A percentile compares a stretch with the other conserved stretches of the same genome.
Evolutionary conservation across 2,797 vertebrate genomes (phyloP).

Genomic region (Sus cebifrons): DNA sequence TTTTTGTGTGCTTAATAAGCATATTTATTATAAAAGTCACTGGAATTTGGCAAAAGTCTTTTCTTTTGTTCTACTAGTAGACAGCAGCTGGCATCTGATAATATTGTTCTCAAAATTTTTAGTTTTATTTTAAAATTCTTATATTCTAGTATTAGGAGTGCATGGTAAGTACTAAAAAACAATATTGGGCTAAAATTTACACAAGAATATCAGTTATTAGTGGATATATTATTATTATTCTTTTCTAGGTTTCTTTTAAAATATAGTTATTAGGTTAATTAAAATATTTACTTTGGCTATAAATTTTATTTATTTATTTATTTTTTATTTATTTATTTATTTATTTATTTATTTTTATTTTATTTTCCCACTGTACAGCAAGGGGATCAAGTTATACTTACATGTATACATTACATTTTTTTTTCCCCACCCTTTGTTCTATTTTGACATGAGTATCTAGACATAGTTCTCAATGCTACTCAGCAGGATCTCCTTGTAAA

Average conservation of each 20-base stretch:
- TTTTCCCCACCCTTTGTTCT: too few relatives aligned
- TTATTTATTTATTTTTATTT: too few relatives aligned
- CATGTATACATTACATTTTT: too few relatives aligned
- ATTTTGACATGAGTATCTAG: too few relatives aligned
- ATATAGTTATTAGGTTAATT: background rate
- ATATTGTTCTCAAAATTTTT: background rate
- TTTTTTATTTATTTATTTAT: too few relatives aligned
- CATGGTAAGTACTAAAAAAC: background rate
- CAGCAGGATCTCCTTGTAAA: too few relatives aligned
- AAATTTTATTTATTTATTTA: background rate
- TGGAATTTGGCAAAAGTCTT: background rate
- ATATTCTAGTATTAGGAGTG: background rate
- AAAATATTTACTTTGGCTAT: background rate
- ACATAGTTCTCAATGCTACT: too few relatives aligned
- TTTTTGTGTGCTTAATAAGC: background rate
- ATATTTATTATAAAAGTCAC: background rate
- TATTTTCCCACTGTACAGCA: too few relatives aligned
- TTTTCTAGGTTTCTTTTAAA: background rate
- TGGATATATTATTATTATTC: background rate
- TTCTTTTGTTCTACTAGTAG: background rate
- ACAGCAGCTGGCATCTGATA: background rate
- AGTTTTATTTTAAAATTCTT: conserved; percentile 32
- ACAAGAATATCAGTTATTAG: background rate
- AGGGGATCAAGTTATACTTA: too few relatives aligned
- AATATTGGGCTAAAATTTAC: background rate